Percentiles rank a stretch among this genome's conserved stretches.
These are phyloP conservation scores for Trypoxylon attenuatum DNA, from an alignment of 2,888 invertebrate species.

Conservation along the genomic window DNA sequence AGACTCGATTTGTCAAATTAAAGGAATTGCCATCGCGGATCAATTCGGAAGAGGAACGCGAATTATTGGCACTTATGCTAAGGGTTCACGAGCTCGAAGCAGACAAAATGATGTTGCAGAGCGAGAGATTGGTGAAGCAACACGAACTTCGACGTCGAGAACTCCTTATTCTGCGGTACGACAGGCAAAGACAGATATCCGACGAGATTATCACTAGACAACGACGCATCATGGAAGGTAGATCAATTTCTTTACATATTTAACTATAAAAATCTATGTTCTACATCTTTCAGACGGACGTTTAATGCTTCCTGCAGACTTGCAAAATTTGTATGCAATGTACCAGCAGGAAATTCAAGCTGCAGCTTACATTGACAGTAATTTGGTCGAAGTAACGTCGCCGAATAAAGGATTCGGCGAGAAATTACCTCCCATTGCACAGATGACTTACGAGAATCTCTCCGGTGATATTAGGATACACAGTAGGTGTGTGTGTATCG, in stretches of 20 bases:
- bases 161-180: constrained; percentile 87
- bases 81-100: constrained; percentile 96
- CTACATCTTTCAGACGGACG: constrained; percentile 78
- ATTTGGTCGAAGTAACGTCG: constrained; percentile 75
- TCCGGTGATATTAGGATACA: constrained; percentile 57
- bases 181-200: constrained; percentile 88
- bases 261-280: background rate
- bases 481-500: constrained; percentile 39
- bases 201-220: constrained; percentile 95
- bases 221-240: constrained; percentile 89
- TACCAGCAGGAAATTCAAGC: constrained; percentile 93
- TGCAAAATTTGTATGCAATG: constrained; percentile 86
- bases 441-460: constrained; percentile 56
- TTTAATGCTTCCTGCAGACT: constrained; percentile 82
- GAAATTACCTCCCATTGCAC: constrained; percentile 79
- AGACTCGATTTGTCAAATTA: background rate
- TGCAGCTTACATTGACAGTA: constrained; percentile 83
- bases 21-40: constrained; percentile 90
- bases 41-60: constrained; percentile 92
- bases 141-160: constrained; percentile 91
- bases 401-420: constrained; percentile 69
- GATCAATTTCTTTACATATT: too few relatives aligned
- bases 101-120: constrained; percentile 93
- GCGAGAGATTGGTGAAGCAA: constrained; percentile 88
- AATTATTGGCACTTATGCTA: constrained; percentile 90